Conservation (phyloP, 2,113 vertebrate species). For the Gasterosteus nipponicus region DNA sequence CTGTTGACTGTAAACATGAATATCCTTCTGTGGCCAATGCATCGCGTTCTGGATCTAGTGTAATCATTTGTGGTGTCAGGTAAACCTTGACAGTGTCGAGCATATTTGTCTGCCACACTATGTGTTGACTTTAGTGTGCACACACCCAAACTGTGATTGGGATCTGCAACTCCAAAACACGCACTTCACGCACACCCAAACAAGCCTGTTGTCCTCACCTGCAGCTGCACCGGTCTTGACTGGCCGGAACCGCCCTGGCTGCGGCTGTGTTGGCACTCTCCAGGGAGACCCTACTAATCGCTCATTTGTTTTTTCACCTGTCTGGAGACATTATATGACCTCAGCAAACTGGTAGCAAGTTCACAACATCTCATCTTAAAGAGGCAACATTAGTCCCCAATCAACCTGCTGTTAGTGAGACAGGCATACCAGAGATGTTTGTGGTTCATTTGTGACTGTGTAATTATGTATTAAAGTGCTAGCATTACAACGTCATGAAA, state of each 20-base stretch:
- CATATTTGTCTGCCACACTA: not conserved
- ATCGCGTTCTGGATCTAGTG: not conserved
- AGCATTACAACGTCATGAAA: slow-evolving; percentile 16
- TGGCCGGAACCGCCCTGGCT: slow-evolving; percentile 26
- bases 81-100: not conserved
- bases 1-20: not conserved
- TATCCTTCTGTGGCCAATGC: not conserved
- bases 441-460: not conserved
- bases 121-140: not conserved
- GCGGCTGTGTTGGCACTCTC: slow-evolving; percentile 33
- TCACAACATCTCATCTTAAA: slow-evolving; percentile 42
- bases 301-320: slow-evolving; percentile 73
- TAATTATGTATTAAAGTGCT: slow-evolving; percentile 12
- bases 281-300: slow-evolving; percentile 59
- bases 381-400: slow-evolving; percentile 28
- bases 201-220: slow-evolving; percentile 37
- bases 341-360: slow-evolving; percentile 44
- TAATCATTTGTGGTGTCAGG: not conserved
- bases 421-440: slow-evolving; percentile 10
- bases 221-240: slow-evolving; percentile 38
- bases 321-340: slow-evolving; percentile 64
- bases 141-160: not conserved
- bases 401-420: slow-evolving; percentile 40
- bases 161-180: not conserved
- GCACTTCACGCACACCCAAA: not conserved